A percentile compares a stretch with the other conserved stretches of the same genome.
phyloP scores from a whole-genome alignment of 2,888 invertebrate genomes.

The Apoda limacodes region DNA sequence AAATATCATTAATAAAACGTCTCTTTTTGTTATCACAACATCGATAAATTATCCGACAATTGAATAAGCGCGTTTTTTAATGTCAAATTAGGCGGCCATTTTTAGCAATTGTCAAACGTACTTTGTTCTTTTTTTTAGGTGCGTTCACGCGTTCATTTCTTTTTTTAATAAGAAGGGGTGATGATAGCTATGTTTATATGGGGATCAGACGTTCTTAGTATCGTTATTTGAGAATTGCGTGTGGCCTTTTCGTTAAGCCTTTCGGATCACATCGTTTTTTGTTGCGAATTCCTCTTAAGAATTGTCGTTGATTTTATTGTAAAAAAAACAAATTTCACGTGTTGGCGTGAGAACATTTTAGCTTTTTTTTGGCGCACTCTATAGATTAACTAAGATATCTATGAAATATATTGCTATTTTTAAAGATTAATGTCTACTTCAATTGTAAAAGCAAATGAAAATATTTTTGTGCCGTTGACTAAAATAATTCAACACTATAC shows the following conservation, averaged over 20 bases:
- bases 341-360: slow-evolving; percentile 28
- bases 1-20: slow-evolving; percentile 55
- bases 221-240: slow-evolving; percentile 27
- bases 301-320: slow-evolving; percentile 25
- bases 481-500: slow-evolving; percentile 13
- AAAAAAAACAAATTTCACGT: slow-evolving; percentile 22
- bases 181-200: slow-evolving; percentile 29
- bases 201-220: slow-evolving; percentile 24
- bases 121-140: slow-evolving; percentile 41
- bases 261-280: slow-evolving; percentile 27
- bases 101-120: slow-evolving; percentile 40
- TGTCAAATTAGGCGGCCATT: slow-evolving; percentile 64
- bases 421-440: slow-evolving; percentile 1
- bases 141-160: slow-evolving; percentile 47
- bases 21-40: slow-evolving; percentile 45
- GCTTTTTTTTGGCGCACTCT: slow-evolving; percentile 7
- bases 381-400: slow-evolving; percentile 7
- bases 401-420: slow-evolving; percentile 3
- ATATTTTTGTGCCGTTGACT: background rate
- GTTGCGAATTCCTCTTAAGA: slow-evolving; percentile 28
- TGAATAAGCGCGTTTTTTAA: slow-evolving; percentile 60
- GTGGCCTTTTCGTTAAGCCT: slow-evolving; percentile 36
- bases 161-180: slow-evolving; percentile 48
- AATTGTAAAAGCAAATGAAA: slow-evolving; percentile 4
- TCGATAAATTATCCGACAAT: slow-evolving; percentile 63